Base-by-base conservation (phyloP, 2,797 vertebrate species). In the Pitangus sulphuratus region DNA sequence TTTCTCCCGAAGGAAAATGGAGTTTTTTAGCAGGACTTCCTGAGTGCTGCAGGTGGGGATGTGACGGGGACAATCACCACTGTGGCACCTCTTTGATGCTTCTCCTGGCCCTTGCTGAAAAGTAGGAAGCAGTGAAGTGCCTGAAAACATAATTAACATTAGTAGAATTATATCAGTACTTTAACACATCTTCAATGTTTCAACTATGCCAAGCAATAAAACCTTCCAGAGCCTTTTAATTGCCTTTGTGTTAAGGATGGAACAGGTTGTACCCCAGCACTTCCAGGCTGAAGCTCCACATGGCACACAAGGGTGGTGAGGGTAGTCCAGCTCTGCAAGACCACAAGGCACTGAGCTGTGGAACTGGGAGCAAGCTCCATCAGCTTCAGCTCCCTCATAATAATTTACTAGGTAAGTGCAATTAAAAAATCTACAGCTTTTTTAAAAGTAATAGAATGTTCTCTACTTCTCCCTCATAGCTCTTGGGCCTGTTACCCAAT, bases 91-190 rank as follows among this genome's bases (percentile, higher is more conserved):
- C 72, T 88, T 81, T 75, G 89, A 70, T 85, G 84, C 71, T 53
- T 94, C 83, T 84, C 53, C 21, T 78, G 70, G 82, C 81, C 37
- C 68, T 83, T 78, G 87, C 74, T 95, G 89, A 78, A 74, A 87
- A 85, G 51, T 18, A 89, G 71, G 85, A 97, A 91, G 65, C 15
- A 57, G 45, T 9, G 28, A 94, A 96, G 75, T 51, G 57, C 78
- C 77, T 83, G 66, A 74, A 90, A 94, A 76, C 60, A n/a, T 79
- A 90, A 96, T 93, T 92, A 95, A 77, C 47, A 51, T 21, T 9
- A 60, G 18, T 20, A 47, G 89, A 90, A 72, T 75, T 81, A 45
- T 58, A 87, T 92, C 65, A 28, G 25, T 78, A 24, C 44, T 78
- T 95, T 69, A 80, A 78, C 2, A 12, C 17, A 35, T 51, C 48